Base-by-base conservation (phyloP, 92 coral and sea anemone species). In the Scolanthus callimorphus region DNA sequence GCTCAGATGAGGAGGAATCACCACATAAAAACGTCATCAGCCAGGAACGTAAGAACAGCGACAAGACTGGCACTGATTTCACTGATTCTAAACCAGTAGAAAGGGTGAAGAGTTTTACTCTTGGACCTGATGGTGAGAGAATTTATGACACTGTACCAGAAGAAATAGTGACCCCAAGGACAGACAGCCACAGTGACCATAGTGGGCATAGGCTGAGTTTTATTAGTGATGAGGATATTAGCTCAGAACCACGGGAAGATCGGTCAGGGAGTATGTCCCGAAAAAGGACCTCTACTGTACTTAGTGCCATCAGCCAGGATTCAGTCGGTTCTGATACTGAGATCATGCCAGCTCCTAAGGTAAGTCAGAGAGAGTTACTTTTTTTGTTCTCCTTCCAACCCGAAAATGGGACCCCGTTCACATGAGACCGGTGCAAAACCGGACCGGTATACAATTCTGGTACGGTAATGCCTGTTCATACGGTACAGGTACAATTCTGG, bases 171-270 rank as follows among this genome's bases (percentile, higher is more conserved):
- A 27, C 71, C 20, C 71, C 27, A 8, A 62, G 76, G 2, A 24
- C 58, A 10, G 87, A 80, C 44, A 87, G 86, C 34, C 95, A 78
- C 2, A 86, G 95, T 52, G 95, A 87, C 28, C 95, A 87, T 17
- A 87, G 91, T 31, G 66, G 78, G 22, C 64, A 72, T 48, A 30
- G 77, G 25, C 94, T 83, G 19, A 82, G 95, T 58, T 82, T 69
- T 27, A 84, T 79, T 27, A 73, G 90, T 48, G 90, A 82, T 6
- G 95, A 87, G 31, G 77, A 70, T 0, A 79, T 66, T 20, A 71
- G 71, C 29, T 61, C 78, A 17, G 84, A 70, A 28, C 49, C 62
- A 23, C 73, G 59, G 45, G 81, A 39, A 25, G 81, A 80, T 17
- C 49, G 57, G 51, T 9, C 66, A 10, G 72, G 74, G 4, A 63